These are phyloP conservation scores for Florisuga fusca DNA, from an alignment of 2,797 vertebrate species.

Conservation along the genomic window DNA sequence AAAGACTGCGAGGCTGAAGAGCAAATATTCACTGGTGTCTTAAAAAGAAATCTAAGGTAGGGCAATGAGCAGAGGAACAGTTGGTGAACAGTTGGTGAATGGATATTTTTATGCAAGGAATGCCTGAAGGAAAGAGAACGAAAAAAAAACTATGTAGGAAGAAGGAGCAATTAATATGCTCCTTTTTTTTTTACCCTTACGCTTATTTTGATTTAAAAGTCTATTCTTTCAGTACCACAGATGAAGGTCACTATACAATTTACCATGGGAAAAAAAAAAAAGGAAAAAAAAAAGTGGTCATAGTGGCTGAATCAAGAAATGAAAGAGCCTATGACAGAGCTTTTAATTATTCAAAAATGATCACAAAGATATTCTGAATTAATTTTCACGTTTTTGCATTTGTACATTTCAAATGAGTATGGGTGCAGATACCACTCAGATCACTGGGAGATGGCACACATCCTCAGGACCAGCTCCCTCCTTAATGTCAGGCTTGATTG, in stretches of 20 bases:
- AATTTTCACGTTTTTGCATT: slow-evolving; percentile 67
- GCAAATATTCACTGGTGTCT: slow-evolving; percentile 70
- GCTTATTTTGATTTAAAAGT: slow-evolving; percentile 77
- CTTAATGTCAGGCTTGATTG: background rate
- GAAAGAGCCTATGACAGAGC: background rate
- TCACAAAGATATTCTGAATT: slow-evolving; percentile 61
- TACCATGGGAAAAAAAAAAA: background rate
- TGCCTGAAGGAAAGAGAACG: slow-evolving; percentile 75
- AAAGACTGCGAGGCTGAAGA: slow-evolving; percentile 51
- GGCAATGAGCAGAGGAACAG: slow-evolving; percentile 78
- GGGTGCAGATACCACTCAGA: background rate
- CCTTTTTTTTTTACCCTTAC: slow-evolving; percentile 33
- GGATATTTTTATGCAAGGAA: slow-evolving; percentile 84
- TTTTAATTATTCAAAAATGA: slow-evolving; percentile 61
- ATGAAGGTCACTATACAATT: slow-evolving; percentile 39
- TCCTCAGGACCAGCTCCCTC: slow-evolving; percentile 23
- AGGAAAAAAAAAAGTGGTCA: background rate
- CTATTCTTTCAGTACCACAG: slow-evolving; percentile 60
- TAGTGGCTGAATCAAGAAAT: background rate
- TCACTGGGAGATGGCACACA: background rate
- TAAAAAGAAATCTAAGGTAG: slow-evolving; percentile 72
- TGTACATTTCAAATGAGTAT: slow-evolving; percentile 20
- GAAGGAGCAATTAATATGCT: slow-evolving; percentile 80
- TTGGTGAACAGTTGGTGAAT: slow-evolving; percentile 85
- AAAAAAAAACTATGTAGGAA: slow-evolving; percentile 73